phyloP scores from a whole-genome alignment of 2,888 invertebrate species.

The Macaria liturata region DNA sequence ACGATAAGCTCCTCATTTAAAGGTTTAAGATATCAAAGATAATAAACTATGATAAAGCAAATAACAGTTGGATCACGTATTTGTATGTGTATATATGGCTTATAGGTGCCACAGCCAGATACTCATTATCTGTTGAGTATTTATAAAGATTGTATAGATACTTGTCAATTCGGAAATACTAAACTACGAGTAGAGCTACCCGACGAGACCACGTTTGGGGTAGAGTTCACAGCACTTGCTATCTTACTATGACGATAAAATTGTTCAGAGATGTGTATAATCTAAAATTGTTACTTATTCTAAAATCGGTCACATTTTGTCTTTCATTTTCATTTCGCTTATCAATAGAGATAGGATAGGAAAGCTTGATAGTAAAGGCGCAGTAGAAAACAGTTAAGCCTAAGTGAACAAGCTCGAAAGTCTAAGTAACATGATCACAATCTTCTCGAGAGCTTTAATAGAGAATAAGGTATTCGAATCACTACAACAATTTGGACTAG shows the following conservation, averaged over 20 bases:
- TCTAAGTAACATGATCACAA: conserved; percentile 48
- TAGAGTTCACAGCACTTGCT: background rate
- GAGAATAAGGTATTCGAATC: conserved; percentile 29
- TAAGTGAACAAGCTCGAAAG: conserved; percentile 77
- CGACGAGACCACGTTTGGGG: too few relatives aligned
- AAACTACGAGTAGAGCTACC: too few relatives aligned
- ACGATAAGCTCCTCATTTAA: conserved; percentile 73
- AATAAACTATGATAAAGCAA: conserved; percentile 18
- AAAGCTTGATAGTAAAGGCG: conserved; percentile 66
- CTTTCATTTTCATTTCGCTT: conserved; percentile 30
- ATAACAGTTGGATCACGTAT: conserved; percentile 8
- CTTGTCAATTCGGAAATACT: too few relatives aligned
- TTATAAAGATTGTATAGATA: too few relatives aligned
- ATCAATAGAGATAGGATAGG: conserved; percentile 50
- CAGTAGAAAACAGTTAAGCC: conserved; percentile 75
- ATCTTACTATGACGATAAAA: conserved; percentile 4
- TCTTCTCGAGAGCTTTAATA: conserved; percentile 27
- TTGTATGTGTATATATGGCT: too few relatives aligned
- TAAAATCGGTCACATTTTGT: conserved; percentile 29
- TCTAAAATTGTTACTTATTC: conserved; percentile 25
- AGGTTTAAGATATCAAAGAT: conserved; percentile 18
- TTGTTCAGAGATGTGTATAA: conserved; percentile 21
- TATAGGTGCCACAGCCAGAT: too few relatives aligned
- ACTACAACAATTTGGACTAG: conserved; percentile 30
- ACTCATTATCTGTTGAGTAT: too few relatives aligned